Percentiles rank a stretch among this genome's conserved stretches.
Conservation (phyloP, 2,113 vertebrate genomes). For the Dicrurus megarhynchus region DNA sequence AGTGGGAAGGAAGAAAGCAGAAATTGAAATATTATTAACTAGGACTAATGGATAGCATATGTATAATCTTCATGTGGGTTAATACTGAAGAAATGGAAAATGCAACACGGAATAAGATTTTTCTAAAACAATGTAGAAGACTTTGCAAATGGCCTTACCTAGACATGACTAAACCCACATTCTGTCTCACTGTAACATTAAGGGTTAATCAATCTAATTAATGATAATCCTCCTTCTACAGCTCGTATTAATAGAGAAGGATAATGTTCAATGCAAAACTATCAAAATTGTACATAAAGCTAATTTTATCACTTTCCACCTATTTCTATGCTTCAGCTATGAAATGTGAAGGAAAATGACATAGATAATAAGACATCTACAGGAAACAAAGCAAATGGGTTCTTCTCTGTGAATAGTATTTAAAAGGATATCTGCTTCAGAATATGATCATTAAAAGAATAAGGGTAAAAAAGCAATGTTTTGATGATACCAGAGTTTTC, state of each 20-base stretch:
- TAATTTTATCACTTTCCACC: neutral
- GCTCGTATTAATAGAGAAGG: neutral
- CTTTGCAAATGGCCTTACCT: neutral
- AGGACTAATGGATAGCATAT: neutral
- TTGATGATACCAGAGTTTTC: neutral
- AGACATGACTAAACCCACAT: neutral
- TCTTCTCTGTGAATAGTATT: neutral
- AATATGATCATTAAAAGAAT: neutral
- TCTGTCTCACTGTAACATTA: neutral
- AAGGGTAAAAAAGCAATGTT: neutral
- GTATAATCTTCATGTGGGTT: neutral
- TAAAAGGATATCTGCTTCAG: neutral
- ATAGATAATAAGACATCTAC: neutral
- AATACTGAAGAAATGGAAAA: neutral
- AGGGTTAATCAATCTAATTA: neutral
- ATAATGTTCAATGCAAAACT: neutral
- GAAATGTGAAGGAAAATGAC: neutral
- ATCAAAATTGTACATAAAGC: neutral
- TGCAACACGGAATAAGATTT: neutral
- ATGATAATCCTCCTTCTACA: neutral
- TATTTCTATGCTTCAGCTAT: neutral
- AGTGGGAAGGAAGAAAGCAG: neutral
- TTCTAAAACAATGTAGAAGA: neutral
- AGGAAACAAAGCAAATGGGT: neutral
- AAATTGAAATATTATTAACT: neutral